Percentiles rank a stretch among this genome's conserved stretches.
Conservation (phyloP, 2,888 invertebrate species). For the Scrobipalpa costella region DNA sequence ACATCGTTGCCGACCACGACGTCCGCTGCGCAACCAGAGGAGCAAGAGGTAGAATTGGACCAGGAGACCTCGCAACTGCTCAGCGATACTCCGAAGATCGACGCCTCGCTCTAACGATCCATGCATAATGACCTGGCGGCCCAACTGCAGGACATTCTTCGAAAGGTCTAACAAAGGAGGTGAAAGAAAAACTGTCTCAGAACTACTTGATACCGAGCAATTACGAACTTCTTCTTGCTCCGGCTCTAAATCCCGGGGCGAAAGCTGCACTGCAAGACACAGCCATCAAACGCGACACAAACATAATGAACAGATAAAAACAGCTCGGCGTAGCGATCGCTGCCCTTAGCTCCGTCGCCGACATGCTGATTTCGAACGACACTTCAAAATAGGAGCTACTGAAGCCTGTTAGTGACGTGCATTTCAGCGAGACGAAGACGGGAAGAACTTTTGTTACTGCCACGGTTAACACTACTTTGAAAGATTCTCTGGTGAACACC, state of each 20-base stretch:
- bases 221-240: conserved; percentile 22
- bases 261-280: conserved; percentile 22
- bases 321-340: conserved; percentile 24
- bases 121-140: too few species aligned
- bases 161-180: conserved; percentile 26
- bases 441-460: neutral
- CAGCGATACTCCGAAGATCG: conserved; percentile 24
- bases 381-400: neutral
- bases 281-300: conserved; percentile 17
- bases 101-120: conserved; percentile 7
- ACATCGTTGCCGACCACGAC: too few species aligned
- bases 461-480: neutral
- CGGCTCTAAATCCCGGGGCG: conserved; percentile 27
- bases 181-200: conserved; percentile 22
- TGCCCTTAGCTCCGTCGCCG: conserved; percentile 22
- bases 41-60: too few species aligned
- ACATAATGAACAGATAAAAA: conserved; percentile 22
- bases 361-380: neutral
- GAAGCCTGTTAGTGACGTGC: neutral
- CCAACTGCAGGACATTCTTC: too few species aligned
- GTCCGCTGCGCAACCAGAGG: too few species aligned
- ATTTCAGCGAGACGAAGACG: neutral
- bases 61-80: too few species aligned
- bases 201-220: conserved; percentile 26
- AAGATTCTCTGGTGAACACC: neutral